Base-by-base conservation (phyloP, 2,888 invertebrate genomes). In the Caenorhabditis sp. region DNA sequence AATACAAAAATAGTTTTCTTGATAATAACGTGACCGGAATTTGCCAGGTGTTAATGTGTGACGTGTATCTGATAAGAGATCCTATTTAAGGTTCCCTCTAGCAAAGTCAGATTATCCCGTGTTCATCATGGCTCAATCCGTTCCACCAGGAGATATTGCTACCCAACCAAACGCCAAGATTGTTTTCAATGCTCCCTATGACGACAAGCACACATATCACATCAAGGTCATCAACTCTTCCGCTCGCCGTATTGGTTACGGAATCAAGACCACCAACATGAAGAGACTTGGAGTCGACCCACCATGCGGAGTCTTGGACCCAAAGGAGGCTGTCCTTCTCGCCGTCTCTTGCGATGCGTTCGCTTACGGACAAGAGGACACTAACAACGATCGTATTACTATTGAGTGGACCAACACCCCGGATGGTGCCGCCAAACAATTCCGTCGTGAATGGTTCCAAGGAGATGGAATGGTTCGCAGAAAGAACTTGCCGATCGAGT, bases 241-340 rank as follows among this genome's bases (percentile, higher is more conserved):
- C 23, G 81, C 70, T 43, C 76, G 74, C 52, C 78, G 80, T 43
- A 81, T 81, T 68, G 81, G 81, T 53, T 81, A 71, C 76, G 79
- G 74, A n/a, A 70, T 80, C 80, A 80, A 80, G 78, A 80, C 80
- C 50, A 81, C 81, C 62, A 81, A 81, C 78, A 78, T 81, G 81
- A 81, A 81, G 69, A 64, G 81, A 57, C 77, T 81, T 59, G 78
- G 74, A 17, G 80, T 78, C 25, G 80, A 81, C 61, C 81, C 81
- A 59, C 74, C 80, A 36, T 70, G 77, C 58, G 82, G 82, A 58
- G 82, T 82, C 12, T 70, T 82, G 54, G 82, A 82, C 69, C 81
- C 82, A 56, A 82, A 82, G 74, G 79, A 82, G 58, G 68, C 72
- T 52, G 64, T 72, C 17, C 65, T 72, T 1, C 26, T 70, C 26